Base-by-base conservation (phyloP, 2,113 vertebrate species). In the Clupea harengus region DNA sequence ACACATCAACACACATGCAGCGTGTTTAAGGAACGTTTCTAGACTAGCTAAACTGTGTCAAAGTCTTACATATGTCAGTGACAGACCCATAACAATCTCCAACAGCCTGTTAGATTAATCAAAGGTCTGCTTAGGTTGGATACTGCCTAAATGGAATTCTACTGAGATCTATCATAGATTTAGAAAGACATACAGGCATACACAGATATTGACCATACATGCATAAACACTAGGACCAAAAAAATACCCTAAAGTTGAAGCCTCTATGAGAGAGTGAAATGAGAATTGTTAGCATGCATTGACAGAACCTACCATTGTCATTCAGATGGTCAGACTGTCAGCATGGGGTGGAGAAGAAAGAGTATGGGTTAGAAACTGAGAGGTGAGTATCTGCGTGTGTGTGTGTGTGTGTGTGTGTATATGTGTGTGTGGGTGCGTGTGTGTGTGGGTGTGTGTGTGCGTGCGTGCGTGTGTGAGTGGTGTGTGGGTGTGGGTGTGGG, bases 301-400 rank as follows among this genome's bases (percentile, higher is more conserved):
- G 32, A 78, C 72, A 78, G 10, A 13, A 78, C 72, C 72, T 78
- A 78, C 72, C 72, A 78, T 78, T 78, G 72, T 78, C 72, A 78
- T 78, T 78, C 72, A 78, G 72, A 39, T 78, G 72, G 72, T 78
- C 72, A 78, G 72, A 78, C 72, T 78, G 72, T 78, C 25, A 78
- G 72, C 72, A 78, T 78, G 28, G 72, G 10, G 28, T 32, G 72
- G 72, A 17, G 72, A 39, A 4, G 6, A 78, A 5, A 78, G 3
- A 15, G 72, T 4, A 13, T 17, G 72, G 72, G 72, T 78, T 78
- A 78, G 28, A 78, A 13, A 78, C 28, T 3, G 25, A 72, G 18
- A 28, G 25, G 64, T 67, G 0, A 67, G 22, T 67, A 10, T 67
- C 5, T 67, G n/a, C 28, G n/a, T 25, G 22, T 25, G 6, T 4